A percentile compares a stretch with the other conserved stretches of the same genome.
phyloP scores from a whole-genome alignment of 2,797 vertebrate species.

The Alcedo quadribrachys region DNA sequence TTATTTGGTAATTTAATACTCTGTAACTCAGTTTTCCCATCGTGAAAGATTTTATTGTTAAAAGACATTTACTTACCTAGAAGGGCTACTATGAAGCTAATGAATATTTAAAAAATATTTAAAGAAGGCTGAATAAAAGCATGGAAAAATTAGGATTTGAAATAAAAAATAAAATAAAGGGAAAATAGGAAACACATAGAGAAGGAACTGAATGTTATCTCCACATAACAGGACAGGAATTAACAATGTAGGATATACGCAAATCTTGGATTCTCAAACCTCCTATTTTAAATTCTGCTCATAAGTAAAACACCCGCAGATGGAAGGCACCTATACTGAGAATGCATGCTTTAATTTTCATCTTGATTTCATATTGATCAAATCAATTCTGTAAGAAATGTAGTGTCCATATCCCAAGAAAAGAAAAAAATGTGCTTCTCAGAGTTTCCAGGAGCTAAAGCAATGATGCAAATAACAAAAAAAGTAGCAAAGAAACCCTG shows the following conservation, averaged over 20 bases:
- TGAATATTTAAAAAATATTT: neutral
- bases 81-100: neutral
- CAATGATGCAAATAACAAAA: neutral
- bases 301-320: neutral
- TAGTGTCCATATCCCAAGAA: neutral
- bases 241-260: neutral
- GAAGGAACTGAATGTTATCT: neutral
- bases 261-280: neutral
- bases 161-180: neutral
- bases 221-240: neutral
- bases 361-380: neutral
- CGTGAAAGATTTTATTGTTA: neutral
- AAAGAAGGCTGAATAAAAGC: neutral
- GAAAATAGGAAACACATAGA: neutral
- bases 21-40: neutral
- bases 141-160: neutral
- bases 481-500: neutral
- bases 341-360: neutral
- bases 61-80: neutral
- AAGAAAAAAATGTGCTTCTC: neutral
- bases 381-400: neutral
- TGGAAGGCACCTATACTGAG: neutral
- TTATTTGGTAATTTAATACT: neutral
- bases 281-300: neutral
- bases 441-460: neutral